These are phyloP conservation scores for Anguilla obscura DNA, from an alignment of 2,797 vertebrate genomes.

Conservation along the genomic window DNA sequence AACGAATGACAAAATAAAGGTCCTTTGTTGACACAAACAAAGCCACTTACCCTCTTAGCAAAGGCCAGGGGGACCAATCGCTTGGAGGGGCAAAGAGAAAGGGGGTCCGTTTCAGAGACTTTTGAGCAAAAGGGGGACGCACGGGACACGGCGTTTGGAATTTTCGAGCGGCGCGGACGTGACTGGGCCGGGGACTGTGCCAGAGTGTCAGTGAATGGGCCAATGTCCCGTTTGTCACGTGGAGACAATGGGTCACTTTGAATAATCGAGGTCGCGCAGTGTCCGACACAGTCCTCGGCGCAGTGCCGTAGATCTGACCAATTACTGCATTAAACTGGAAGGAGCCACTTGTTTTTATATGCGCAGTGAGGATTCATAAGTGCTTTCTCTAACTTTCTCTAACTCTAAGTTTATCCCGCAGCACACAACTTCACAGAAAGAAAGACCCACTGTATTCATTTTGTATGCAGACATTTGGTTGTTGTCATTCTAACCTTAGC, in stretches of 20 bases:
- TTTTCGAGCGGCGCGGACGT: not conserved
- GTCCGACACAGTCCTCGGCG: not conserved
- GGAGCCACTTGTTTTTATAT: not conserved
- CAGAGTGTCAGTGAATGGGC: slow-evolving; percentile 10
- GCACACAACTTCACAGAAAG: not conserved
- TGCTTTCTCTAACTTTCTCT: not conserved
- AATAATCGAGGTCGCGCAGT: not conserved
- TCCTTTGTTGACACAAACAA: not conserved
- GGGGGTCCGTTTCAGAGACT: not conserved
- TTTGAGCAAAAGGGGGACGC: not conserved
- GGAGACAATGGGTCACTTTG: slow-evolving; percentile 17
- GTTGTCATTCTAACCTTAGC: not conserved
- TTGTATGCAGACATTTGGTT: not conserved
- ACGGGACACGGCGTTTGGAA: not conserved
- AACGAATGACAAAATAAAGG: not conserved
- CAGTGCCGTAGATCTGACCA: not conserved
- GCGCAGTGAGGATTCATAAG: too few relatives aligned
- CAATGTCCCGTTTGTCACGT: slow-evolving; percentile 4
- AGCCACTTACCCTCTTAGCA: not conserved
- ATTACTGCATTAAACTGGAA: not conserved
- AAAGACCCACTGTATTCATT: not conserved
- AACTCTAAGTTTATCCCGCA: not conserved
- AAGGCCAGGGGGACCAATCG: not conserved
- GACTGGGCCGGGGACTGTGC: slow-evolving; percentile 1
- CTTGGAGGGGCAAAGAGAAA: not conserved